Conservation (phyloP, 2,888 invertebrate genomes). For the Slavum lentiscoides region DNA sequence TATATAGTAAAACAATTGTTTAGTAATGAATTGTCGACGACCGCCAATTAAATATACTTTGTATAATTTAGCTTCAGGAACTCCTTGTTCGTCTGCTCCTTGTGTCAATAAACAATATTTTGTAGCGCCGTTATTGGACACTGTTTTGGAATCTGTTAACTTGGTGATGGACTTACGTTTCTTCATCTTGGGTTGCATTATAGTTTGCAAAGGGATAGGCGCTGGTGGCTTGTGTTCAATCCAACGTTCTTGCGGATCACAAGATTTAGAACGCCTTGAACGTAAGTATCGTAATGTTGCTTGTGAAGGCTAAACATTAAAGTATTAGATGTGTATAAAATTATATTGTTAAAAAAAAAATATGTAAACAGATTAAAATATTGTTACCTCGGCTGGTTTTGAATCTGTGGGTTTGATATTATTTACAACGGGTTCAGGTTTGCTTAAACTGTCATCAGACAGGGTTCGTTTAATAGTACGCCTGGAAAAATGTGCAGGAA, state of each 20-base stretch:
- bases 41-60: slow-evolving; percentile 65
- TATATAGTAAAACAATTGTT: slow-evolving; percentile 58
- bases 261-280: slow-evolving; percentile 74
- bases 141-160: slow-evolving; percentile 74
- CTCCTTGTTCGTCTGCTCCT: slow-evolving; percentile 88
- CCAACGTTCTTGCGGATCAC: slow-evolving; percentile 73
- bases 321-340: neutral
- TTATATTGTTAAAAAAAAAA: neutral
- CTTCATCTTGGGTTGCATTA: slow-evolving; percentile 82
- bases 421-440: slow-evolving; percentile 26
- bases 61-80: slow-evolving; percentile 87
- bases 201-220: slow-evolving; percentile 82
- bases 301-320: slow-evolving; percentile 31
- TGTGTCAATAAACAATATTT: slow-evolving; percentile 94
- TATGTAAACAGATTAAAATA: neutral
- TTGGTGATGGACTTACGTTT: slow-evolving; percentile 83
- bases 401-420: neutral
- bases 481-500: slow-evolving; percentile 34
- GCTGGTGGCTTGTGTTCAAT: slow-evolving; percentile 84
- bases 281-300: slow-evolving; percentile 71
- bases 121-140: slow-evolving; percentile 71
- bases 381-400: slow-evolving; percentile 5
- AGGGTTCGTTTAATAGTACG: slow-evolving; percentile 34
- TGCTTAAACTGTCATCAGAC: slow-evolving; percentile 44
- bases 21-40: neutral